These are phyloP conservation scores for Charaxes varanes DNA, from an alignment of 1,140 invertebrate species.

Conservation along the genomic window DNA sequence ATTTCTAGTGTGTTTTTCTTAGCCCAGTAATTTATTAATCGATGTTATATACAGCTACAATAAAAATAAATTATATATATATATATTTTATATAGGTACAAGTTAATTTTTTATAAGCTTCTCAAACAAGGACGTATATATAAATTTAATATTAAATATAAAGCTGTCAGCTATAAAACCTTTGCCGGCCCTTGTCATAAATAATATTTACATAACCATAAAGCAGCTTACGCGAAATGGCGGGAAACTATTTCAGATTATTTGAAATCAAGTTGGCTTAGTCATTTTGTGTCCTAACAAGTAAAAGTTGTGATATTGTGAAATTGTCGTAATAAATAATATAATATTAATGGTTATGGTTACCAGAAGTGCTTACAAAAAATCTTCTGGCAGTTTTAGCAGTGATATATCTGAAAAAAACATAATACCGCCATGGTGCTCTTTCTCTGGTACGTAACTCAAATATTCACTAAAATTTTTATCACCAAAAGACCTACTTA, in stretches of 20 bases:
- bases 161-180: neutral
- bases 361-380: constrained; percentile 32
- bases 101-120: no score
- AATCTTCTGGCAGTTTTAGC: constrained; percentile 27
- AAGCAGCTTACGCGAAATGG: neutral
- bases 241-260: neutral
- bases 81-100: no score
- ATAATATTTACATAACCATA: neutral
- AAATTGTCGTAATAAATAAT: neutral
- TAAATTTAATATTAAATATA: no score
- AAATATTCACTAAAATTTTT: no score
- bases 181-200: neutral
- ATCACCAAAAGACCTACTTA: no score
- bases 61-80: no score
- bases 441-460: no score
- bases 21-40: no score
- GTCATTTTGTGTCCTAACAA: neutral
- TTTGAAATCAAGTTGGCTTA: neutral
- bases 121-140: no score
- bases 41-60: no score
- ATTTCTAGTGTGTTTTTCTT: no score
- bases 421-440: constrained; percentile 51
- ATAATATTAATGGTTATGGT: constrained; percentile 30
- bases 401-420: constrained; percentile 37
- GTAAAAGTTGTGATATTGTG: no score